Percentiles rank a stretch among this genome's conserved stretches.
Evolutionary conservation across 2,797 vertebrate species (phyloP).

Genomic region (Spatula clypeata): DNA sequence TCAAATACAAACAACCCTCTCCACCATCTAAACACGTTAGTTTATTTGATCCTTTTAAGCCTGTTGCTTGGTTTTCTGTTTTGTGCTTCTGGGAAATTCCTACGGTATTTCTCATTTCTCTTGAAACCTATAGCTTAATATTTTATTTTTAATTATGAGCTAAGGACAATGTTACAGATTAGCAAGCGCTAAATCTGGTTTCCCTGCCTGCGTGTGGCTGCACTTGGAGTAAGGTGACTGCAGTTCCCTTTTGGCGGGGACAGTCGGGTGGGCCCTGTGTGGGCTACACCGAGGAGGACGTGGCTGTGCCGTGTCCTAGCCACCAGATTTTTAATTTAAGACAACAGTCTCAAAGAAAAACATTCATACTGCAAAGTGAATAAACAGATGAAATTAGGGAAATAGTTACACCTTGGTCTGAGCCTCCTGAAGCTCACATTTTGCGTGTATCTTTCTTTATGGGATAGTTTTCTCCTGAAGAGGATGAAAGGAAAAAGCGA

Average conservation of each 20-base stretch:
- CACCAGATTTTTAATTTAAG: background rate
- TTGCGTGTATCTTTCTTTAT: background rate
- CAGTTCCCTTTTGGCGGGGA: background rate
- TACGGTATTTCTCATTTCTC: background rate
- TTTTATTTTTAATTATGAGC: background rate
- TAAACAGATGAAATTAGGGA: background rate
- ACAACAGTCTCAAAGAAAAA: background rate
- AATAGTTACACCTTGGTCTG: background rate
- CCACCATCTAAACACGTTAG: background rate
- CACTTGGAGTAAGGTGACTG: background rate
- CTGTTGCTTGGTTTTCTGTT: background rate
- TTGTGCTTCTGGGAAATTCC: background rate
- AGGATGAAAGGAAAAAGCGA: conserved; percentile 92
- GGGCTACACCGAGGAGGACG: background rate
- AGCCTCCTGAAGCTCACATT: background rate
- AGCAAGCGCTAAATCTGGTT: background rate
- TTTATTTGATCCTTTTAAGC: background rate
- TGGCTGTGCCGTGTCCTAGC: background rate
- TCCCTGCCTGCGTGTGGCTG: background rate
- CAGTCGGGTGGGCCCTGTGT: rapidly evolving
- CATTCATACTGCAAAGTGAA: background rate
- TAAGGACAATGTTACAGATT: background rate
- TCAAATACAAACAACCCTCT: background rate
- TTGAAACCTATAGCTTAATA: background rate
- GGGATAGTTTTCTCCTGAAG: conserved; percentile 85